Conservation (phyloP, 2,797 vertebrate species). For the Sebastes variabilis region DNA sequence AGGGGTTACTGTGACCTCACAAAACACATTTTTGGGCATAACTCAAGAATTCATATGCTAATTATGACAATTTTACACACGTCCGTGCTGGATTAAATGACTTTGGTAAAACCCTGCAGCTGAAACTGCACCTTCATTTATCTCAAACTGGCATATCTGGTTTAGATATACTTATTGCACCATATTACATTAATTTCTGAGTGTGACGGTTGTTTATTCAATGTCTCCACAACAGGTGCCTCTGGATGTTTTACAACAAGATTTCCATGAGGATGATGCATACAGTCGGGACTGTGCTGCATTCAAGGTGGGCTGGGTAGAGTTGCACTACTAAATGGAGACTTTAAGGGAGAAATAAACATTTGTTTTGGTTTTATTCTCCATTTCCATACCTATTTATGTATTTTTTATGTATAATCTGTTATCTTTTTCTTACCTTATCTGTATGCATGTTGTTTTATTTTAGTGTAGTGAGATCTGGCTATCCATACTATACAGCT, state of each 20-base stretch:
- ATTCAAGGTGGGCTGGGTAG: constrained; percentile 85
- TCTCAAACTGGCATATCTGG: neutral
- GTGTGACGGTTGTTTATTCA: neutral
- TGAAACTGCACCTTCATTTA: neutral
- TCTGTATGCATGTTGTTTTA: neutral
- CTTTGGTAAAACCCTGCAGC: neutral
- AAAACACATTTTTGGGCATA: too few species aligned
- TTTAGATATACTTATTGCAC: neutral
- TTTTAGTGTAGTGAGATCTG: neutral
- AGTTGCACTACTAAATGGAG: neutral
- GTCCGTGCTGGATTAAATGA: neutral
- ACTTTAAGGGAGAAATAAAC: neutral
- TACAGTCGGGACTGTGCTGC: constrained; percentile 90
- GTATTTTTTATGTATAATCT: neutral
- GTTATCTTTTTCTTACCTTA: neutral
- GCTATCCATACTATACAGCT: neutral
- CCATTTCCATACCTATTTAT: neutral
- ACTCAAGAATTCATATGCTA: too few species aligned
- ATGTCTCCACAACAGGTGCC: constrained; percentile 84
- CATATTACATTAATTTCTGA: neutral
- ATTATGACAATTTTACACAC: too few species aligned
- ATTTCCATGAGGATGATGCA: constrained; percentile 88
- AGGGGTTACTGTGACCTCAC: too few species aligned
- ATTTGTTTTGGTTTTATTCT: neutral
- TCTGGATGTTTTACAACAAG: constrained; percentile 79